Base-by-base conservation (phyloP, 2,113 vertebrate genomes). In the Sylvicapra grimmia region DNA sequence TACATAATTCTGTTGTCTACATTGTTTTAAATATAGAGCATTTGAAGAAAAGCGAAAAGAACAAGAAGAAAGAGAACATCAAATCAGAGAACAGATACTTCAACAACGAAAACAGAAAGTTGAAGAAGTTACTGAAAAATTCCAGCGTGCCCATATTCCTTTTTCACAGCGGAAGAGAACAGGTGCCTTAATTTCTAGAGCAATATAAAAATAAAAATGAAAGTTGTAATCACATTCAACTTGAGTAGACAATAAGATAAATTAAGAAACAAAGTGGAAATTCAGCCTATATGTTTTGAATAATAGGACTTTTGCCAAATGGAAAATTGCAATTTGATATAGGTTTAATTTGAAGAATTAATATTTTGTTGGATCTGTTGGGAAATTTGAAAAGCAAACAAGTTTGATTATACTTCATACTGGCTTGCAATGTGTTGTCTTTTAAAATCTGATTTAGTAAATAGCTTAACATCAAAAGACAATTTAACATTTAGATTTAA, bases 61-160 rank as follows among this genome's bases (percentile, higher is more conserved):
- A 97, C 98, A 99, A 98, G 99, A 99, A 95, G 98, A 99, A 96
- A 99, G 98, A 98, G 99, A 99, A 96, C 95, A 99, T 94, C 99
- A 94, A 93, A 98, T 99, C 92, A 99, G 99, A 97, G 99, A 99
- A 80, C 98, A 98, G 72, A 98, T 99, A 97, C 98, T 99, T 44
- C 99, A 99, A 88, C 99, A 99, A 96, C 99, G 99, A 94, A 99
- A 98, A 86, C 98, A 99, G 65, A 99, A 98, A 93, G 97, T 99
- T 83, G 99, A 99, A 97, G 99, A 99, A 92, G 99, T 99, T n/a
- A 99, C 99, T 36, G 99, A 99, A 95, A 99, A 99, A 88, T 99
- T 99, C 96, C 99, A 99, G 82, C 99, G 98, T 98, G 99, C 98
- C 68, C 99, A 99, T 95, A 94, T 99, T 21, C 99, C 99, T 77